Base-by-base conservation (phyloP, 1,140 invertebrate species). In the Oryctes rhinoceros region DNA sequence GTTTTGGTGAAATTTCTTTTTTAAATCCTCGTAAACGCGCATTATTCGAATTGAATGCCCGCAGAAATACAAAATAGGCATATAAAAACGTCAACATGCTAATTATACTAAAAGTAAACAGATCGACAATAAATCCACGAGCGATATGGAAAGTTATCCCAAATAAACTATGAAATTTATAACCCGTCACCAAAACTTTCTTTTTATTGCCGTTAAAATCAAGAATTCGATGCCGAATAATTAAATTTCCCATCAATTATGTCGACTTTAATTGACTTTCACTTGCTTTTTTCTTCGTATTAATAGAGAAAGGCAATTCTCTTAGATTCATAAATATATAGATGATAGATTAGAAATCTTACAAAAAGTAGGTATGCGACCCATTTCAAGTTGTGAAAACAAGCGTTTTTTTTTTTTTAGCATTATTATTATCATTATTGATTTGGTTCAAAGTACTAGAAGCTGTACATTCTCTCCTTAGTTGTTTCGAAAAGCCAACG, bases 221-320 rank as follows among this genome's bases (percentile, higher is more conserved):
- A 44, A 44, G 39, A 7, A 44, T 44, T 44, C 9, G 39, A 44
- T 10, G 39, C 39, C 39, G 5, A 62, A 62, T 62, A 6, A 62
- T 20, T 2, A 62, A 7, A 62, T 62, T 20, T n/a, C 13, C 5
- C 20, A 62, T 62, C 13, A 62, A 62, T 62, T 18, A 35, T 9
- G 1, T 35, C 11, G 20, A 71, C 10, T 71, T 71, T 71, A 30
- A 71, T 71, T 71, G 24, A 71, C 65, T 71, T 71, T 71, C 65
- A 71, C 65, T 71, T 11, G 35, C 24, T 71, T 71, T 67, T 67
- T 67, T 18, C 20, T 24, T 53, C n/a, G 3, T 18, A 5, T 71
- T 71, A 71, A 35, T 35, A 71, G 65, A 71, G 65, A 71, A 71
- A 71, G 65, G 65, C 35, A 37, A 35, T 71, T 44, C 24, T 13